A percentile compares a stretch with the other conserved stretches of the same genome.
Evolutionary conservation across 2,888 invertebrate genomes (phyloP).

Genomic region (Gari tellinella): DNA sequence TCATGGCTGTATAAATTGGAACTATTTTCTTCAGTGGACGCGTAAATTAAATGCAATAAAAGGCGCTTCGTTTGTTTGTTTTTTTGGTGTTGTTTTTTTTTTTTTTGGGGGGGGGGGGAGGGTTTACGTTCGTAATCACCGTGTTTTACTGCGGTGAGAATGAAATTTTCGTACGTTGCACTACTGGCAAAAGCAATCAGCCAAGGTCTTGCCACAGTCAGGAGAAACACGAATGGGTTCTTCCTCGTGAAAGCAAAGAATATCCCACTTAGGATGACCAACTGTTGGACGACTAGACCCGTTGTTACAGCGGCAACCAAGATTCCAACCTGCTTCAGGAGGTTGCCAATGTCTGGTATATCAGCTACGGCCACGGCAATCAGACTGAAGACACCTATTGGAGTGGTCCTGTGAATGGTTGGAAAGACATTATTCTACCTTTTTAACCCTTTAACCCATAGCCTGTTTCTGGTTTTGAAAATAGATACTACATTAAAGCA

Average conservation of each 20-base stretch:
- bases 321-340: conserved; percentile 61
- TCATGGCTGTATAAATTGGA: too few relatives aligned
- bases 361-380: conserved; percentile 57
- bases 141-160: too few relatives aligned
- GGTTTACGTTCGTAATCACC: too few relatives aligned
- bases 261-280: conserved; percentile 70
- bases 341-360: conserved; percentile 34
- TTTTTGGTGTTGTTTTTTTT: too few relatives aligned
- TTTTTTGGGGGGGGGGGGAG: too few relatives aligned
- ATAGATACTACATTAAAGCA: too few relatives aligned
- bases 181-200: conserved; percentile 74
- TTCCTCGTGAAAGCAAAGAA: conserved; percentile 65
- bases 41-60: too few relatives aligned
- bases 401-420: conserved; percentile 50
- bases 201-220: conserved; percentile 66
- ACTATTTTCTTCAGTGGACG: not conserved
- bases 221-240: conserved; percentile 70
- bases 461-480: too few relatives aligned
- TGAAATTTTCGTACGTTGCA: conserved; percentile 75
- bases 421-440: not conserved
- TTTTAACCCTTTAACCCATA: too few relatives aligned
- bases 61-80: too few relatives aligned
- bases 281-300: conserved; percentile 70
- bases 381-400: conserved; percentile 60
- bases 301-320: conserved; percentile 65